A percentile compares a stretch with the other conserved stretches of the same genome.
phyloP scores from a whole-genome alignment of 1,140 invertebrate genomes.

The Drosophila fuyamai region DNA sequence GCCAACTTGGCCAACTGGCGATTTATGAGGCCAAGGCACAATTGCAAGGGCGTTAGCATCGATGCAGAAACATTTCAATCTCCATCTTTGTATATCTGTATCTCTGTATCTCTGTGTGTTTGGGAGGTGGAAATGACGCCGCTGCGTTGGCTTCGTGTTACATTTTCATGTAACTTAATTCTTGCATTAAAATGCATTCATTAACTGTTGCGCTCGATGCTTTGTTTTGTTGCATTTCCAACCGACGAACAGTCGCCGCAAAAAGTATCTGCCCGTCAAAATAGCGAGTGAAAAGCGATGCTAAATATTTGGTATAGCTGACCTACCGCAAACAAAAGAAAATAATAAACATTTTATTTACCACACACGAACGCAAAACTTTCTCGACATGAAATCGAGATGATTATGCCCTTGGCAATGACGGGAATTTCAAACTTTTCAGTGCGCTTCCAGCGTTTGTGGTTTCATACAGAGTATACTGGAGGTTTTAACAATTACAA shows the following conservation, averaged over 20 bases:
- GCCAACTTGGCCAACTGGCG: conserved; percentile 8
- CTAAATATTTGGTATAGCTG: conserved; percentile 66
- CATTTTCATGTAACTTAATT: conserved; percentile 79
- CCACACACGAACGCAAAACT: conserved; percentile 35
- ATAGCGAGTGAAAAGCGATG: conserved; percentile 24
- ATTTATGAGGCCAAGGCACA: conserved; percentile 78
- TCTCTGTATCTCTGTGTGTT: conserved; percentile 30
- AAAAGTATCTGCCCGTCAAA: conserved; percentile 6
- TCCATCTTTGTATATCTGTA: not conserved
- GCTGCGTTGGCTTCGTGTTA: conserved; percentile 60
- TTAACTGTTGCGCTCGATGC: conserved; percentile 51
- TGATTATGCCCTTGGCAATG: conserved; percentile 13
- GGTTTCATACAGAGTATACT: too few species aligned
- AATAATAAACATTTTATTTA: conserved; percentile 24
- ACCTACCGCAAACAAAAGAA: conserved; percentile 57
- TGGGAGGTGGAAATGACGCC: conserved; percentile 51
- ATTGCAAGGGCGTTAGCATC: conserved; percentile 76
- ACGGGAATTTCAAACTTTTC: not conserved
- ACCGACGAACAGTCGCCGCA: conserved; percentile 54
- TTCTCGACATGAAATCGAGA: conserved; percentile 46
- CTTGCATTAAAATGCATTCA: conserved; percentile 81
- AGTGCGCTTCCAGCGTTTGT: not conserved
- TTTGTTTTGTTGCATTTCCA: conserved; percentile 23
- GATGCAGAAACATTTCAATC: conserved; percentile 67
- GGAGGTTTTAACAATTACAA: too few species aligned